phyloP scores from a whole-genome alignment of 2,888 invertebrate species.

The Synanthedon myopaeformis region DNA sequence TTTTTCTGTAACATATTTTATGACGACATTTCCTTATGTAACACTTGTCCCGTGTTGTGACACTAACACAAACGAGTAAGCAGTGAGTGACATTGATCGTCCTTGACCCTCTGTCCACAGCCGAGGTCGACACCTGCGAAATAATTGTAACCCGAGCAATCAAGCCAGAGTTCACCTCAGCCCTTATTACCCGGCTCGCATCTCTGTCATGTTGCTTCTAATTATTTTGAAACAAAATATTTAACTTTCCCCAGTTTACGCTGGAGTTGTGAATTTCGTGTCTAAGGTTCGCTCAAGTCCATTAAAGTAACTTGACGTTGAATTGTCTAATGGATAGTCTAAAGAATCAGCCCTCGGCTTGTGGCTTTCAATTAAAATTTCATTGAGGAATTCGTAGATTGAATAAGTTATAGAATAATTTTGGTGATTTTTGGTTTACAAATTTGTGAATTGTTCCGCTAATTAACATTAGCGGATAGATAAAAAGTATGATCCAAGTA shows the following conservation, averaged over 20 bases:
- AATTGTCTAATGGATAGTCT: neutral
- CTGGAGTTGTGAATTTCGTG: neutral
- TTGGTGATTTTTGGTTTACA: too few relatives aligned
- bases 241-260: constrained; percentile 6
- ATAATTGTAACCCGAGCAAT: neutral
- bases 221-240: constrained; percentile 16
- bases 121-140: neutral
- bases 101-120: neutral
- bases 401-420: too few relatives aligned
- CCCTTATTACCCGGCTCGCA: neutral
- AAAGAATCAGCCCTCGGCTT: neutral
- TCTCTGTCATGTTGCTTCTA: constrained; percentile 12
- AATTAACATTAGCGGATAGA: too few relatives aligned
- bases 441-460: too few relatives aligned
- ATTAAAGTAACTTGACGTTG: neutral
- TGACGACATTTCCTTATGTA: too few relatives aligned
- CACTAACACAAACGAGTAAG: too few relatives aligned
- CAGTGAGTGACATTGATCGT: neutral
- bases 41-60: too few relatives aligned
- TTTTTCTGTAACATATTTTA: too few relatives aligned
- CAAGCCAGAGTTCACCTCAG: neutral
- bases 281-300: neutral
- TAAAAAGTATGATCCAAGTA: too few relatives aligned
- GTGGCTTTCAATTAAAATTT: neutral
- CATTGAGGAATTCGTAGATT: neutral